Conservation (phyloP, 2,888 invertebrate species). For the Marronus borbonicus region DNA sequence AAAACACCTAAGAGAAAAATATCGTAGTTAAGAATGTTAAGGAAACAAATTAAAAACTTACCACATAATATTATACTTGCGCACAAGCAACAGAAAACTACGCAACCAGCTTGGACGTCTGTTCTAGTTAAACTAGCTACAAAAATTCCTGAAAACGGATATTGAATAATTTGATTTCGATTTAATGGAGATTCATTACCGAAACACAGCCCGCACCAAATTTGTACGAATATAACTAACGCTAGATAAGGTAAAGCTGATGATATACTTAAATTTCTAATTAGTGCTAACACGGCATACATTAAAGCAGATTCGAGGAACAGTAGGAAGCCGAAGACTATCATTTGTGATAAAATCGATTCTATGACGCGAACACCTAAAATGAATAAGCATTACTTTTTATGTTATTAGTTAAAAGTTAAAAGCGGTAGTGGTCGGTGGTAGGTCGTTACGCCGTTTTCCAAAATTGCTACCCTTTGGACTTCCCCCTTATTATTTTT, state of each 20-base stretch:
- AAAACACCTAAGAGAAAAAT: constrained; percentile 71
- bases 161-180: neutral
- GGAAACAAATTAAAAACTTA: constrained; percentile 26
- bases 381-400: neutral
- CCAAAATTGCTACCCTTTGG: too few species aligned
- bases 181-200: constrained; percentile 44
- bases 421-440: too few species aligned
- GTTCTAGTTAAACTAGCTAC: constrained; percentile 49
- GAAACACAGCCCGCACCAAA: constrained; percentile 55
- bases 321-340: constrained; percentile 52
- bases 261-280: constrained; percentile 49
- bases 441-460: too few species aligned
- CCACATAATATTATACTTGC: constrained; percentile 54
- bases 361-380: constrained; percentile 52
- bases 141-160: constrained; percentile 51
- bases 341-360: constrained; percentile 53
- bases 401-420: too few species aligned
- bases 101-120: constrained; percentile 49
- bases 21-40: neutral
- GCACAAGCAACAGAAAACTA: constrained; percentile 50
- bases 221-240: constrained; percentile 50
- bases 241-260: constrained; percentile 41
- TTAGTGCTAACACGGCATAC: constrained; percentile 47
- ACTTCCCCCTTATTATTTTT: too few species aligned
- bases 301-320: constrained; percentile 52